These are phyloP conservation scores for Sciurus vulgaris DNA, from an alignment of 2,797 vertebrate genomes.

Conservation along the genomic window DNA sequence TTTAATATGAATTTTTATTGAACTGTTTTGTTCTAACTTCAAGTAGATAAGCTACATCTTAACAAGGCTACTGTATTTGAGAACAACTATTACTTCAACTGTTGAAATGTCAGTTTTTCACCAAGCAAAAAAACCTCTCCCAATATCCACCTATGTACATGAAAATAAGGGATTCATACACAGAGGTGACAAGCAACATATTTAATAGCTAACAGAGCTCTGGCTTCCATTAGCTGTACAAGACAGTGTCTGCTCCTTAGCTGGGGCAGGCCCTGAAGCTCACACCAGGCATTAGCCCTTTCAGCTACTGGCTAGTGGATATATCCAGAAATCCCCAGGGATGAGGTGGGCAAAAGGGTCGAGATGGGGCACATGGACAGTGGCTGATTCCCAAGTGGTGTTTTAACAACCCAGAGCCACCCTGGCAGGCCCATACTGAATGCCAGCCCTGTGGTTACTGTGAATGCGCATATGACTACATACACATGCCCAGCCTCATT, in stretches of 20 bases:
- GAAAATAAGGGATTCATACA: slow-evolving; percentile 27
- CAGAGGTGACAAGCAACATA: neutral
- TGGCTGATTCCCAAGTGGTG: neutral
- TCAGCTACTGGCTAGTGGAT: neutral
- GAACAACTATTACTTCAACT: slow-evolving; percentile 47
- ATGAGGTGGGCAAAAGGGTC: too few species aligned
- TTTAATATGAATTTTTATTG: slow-evolving; percentile 73
- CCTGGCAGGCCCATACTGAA: neutral
- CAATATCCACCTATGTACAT: neutral
- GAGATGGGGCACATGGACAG: neutral
- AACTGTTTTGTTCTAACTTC: slow-evolving; percentile 63
- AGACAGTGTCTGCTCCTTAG: neutral
- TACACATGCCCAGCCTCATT: neutral
- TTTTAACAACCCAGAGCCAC: neutral
- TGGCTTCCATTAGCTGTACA: neutral
- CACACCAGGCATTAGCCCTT: neutral
- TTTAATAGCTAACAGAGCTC: neutral
- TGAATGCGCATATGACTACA: neutral
- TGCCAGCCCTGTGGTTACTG: neutral
- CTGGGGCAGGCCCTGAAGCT: neutral
- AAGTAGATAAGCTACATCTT: slow-evolving; percentile 64
- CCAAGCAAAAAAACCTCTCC: slow-evolving; percentile 24
- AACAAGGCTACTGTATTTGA: slow-evolving; percentile 55
- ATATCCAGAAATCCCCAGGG: neutral
- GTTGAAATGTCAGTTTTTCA: slow-evolving; percentile 55